Base-by-base conservation (phyloP, 2,113 vertebrate species). In the Psophia crepitans region DNA sequence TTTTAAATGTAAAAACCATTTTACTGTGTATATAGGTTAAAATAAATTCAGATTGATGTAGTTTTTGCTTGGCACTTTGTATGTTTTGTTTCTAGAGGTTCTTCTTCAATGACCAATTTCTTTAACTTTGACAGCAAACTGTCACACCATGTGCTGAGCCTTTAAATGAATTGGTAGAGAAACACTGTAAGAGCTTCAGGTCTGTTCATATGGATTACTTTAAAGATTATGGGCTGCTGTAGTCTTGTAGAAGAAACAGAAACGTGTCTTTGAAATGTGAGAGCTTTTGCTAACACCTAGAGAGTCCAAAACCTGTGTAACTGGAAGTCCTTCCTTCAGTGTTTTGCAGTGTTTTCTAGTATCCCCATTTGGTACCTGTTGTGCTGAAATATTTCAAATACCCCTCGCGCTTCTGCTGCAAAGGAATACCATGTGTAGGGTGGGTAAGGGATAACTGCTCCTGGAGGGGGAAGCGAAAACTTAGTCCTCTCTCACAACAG, bases 61-160 rank as follows among this genome's bases (percentile, higher is more conserved):
- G 18, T 4, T 69, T 80, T 84, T 87, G 11, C 14, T 75, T 92
- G 10, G 20, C 0, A 3, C 5, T 61, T 93, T 37, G 2, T 73
- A 35, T 46, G 13, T 49, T 87, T 74, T 60, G 0, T 20, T 86
- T 86, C 68, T 51, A 65, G 35, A 80, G 3, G 2, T 60, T 71
- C 11, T 71, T 70, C 32, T 77, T 80, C 49, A 32, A 12, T 26
- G 51, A 65, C 11, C 6, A 28, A 7, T 69, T 68, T 80, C 35
- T 91, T 71, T 65, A 46, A 57, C 33, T 14, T 66, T 64, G 28
- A 30, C 12, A 63, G 63, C 18, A 81, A 87, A 37, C 41, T 61
- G 26, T 19, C n/a, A 54, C 8, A 37, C 11, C 32, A 63, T 0
- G 0, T 61, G 24, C 35, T 81, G 32, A 74, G 33, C 41, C 17